Conservation (phyloP, 2,797 vertebrate species). For the Echeneis naucrates region DNA sequence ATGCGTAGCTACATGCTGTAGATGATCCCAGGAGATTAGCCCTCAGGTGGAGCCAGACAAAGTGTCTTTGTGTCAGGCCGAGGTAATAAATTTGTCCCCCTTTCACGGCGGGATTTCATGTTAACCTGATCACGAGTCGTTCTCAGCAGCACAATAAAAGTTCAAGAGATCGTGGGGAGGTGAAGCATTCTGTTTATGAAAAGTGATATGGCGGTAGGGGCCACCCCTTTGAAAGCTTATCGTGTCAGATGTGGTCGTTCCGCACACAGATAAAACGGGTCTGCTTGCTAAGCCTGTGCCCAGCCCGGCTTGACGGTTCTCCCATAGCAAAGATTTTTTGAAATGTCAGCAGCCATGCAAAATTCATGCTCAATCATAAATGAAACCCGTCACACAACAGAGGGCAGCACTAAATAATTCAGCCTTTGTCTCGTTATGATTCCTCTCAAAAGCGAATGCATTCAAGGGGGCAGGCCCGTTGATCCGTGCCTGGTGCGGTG, state of each 20-base stretch:
- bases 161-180: slow-evolving; percentile 78
- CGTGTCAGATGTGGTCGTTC: slow-evolving; percentile 54
- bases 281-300: slow-evolving; percentile 38
- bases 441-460: slow-evolving; percentile 69
- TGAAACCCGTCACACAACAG: slow-evolving; percentile 69
- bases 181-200: slow-evolving; percentile 80
- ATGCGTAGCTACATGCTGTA: slow-evolving; percentile 21
- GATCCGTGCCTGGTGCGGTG: slow-evolving; percentile 51
- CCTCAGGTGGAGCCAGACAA: slow-evolving; percentile 48
- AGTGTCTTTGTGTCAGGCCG: slow-evolving; percentile 43
- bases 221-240: slow-evolving; percentile 47
- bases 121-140: slow-evolving; percentile 66
- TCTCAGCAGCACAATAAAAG: slow-evolving; percentile 67
- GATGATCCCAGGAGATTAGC: slow-evolving; percentile 56
- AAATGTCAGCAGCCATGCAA: slow-evolving; percentile 83
- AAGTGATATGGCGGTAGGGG: slow-evolving; percentile 67
- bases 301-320: slow-evolving; percentile 39
- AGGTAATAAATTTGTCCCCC: slow-evolving; percentile 70
- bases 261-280: slow-evolving; percentile 48
- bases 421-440: slow-evolving; percentile 73
- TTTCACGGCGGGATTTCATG: slow-evolving; percentile 52
- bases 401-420: slow-evolving; percentile 83
- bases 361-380: slow-evolving; percentile 86
- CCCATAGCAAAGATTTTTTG: slow-evolving; percentile 63
- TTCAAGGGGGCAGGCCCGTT: slow-evolving; percentile 38